Percentiles rank a stretch among this genome's conserved stretches.
Evolutionary conservation across 2,888 invertebrate species (phyloP).

Genomic region (Morpho helenor): DNA sequence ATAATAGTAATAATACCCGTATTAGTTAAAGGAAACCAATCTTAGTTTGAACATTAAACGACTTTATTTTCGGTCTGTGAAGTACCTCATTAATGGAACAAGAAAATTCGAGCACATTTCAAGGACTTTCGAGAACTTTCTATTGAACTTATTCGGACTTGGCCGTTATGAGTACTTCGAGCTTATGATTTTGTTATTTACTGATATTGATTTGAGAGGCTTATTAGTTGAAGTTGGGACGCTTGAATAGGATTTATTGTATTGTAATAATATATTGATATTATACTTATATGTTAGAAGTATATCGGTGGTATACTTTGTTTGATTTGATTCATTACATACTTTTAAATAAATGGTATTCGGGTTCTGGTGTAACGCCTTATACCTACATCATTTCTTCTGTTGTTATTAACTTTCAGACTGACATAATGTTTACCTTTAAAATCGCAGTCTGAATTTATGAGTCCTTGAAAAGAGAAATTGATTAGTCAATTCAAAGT

Average conservation of each 20-base stretch:
- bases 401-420: no score
- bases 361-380: no score
- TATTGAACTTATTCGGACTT: conserved; percentile 18
- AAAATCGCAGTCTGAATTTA: no score
- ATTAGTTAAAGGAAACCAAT: conserved; percentile 6
- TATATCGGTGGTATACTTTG: no score
- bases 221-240: not conserved
- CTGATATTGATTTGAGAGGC: not conserved
- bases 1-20: no score
- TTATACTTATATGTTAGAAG: no score
- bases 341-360: no score
- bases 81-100: conserved; percentile 31
- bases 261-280: not conserved
- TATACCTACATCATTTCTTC: no score
- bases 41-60: conserved; percentile 28
- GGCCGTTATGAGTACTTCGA: conserved; percentile 1
- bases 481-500: no score
- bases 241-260: not conserved
- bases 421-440: no score
- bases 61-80: conserved; percentile 29
- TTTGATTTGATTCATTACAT: no score
- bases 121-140: conserved; percentile 20
- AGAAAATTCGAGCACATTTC: conserved; percentile 22
- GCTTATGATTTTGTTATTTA: conserved; percentile 2
- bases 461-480: no score